Percentiles rank a stretch among this genome's conserved stretches.
phyloP scores from a whole-genome alignment of 1,140 invertebrate genomes.

The Plutomurus gul region DNA sequence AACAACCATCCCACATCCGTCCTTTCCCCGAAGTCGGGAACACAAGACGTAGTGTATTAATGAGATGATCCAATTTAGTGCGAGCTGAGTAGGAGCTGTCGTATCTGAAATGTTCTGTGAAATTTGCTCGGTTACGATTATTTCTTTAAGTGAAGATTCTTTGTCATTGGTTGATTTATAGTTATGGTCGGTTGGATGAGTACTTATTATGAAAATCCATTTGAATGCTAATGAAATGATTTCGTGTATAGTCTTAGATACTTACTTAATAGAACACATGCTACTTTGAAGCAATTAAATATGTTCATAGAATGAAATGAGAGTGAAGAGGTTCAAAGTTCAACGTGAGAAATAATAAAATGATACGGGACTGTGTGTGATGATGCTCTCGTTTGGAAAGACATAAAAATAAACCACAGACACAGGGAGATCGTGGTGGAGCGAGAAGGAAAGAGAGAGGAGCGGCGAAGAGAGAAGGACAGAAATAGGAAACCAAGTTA shows the following conservation, averaged over 20 bases:
- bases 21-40: not conserved
- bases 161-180: not conserved
- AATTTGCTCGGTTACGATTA: not conserved
- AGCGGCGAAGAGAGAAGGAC: not conserved
- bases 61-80: constrained; percentile 5
- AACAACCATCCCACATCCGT: constrained; percentile 7
- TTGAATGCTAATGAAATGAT: not conserved
- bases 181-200: too few species aligned
- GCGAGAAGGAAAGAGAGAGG: too few species aligned
- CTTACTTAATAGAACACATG: too few species aligned
- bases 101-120: constrained; percentile 11
- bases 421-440: too few species aligned
- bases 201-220: too few species aligned
- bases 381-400: not conserved
- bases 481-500: not conserved
- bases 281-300: too few species aligned
- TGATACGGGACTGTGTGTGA: too few species aligned
- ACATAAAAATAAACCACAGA: not conserved
- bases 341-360: too few species aligned
- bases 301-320: too few species aligned
- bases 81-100: not conserved
- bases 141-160: not conserved
- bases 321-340: too few species aligned
- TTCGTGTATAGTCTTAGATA: not conserved
- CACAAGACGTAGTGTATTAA: not conserved